Evolutionary conservation across 1,140 invertebrate species (phyloP), one percentile per base, ranked within the genome.

Genomic region (Anastrepha obliqua): DNA sequence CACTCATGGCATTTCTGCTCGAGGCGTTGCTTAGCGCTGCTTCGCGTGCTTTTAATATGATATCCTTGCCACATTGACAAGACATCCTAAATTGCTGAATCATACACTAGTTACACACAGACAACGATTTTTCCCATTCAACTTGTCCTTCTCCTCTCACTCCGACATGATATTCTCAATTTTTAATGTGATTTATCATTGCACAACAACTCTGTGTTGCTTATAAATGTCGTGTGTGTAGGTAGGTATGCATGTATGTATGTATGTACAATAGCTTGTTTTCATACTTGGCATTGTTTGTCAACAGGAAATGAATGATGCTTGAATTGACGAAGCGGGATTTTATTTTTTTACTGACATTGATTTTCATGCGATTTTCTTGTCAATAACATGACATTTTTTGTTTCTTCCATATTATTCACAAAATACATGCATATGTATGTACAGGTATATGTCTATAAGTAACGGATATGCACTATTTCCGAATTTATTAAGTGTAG

Each of bases 221-320:
- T 74, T 42, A 47, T 74, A 74, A 74, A 74, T 74, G 42, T 42
- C 2, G 44, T 74, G 67, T 67, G 7, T 13, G 39, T 20, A 64
- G 20, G 20, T 64, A 20, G 6, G 9, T 20, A 20, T 8, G n/a
- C 15, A 9, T 29, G 20, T 4, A 67, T 11, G 29, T 29, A 29
- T 29, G 29, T 64, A n/a, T n/a, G 5, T 13, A 29, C 29, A 29
- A 29, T 29, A 29, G 7, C 2, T 81, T 81, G 74, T 20, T 55
- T 81, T 58, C 74, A 29, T 20, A 55, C 74, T 55, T 58, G 74
- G 47, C 8, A 81, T 17, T 81, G 44, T 81, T 81, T 81, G 44
- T 81, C 74, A 81, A 81, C 44, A 55, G 74, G 47, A 81, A 81
- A 81, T 81, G 74, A 81, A 81, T 29, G 74, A 81, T 81, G 47